A percentile compares a stretch with the other conserved stretches of the same genome.
These are phyloP conservation scores for Epinephelus malabaricus DNA, from an alignment of 2,797 vertebrate species.

Conservation along the genomic window DNA sequence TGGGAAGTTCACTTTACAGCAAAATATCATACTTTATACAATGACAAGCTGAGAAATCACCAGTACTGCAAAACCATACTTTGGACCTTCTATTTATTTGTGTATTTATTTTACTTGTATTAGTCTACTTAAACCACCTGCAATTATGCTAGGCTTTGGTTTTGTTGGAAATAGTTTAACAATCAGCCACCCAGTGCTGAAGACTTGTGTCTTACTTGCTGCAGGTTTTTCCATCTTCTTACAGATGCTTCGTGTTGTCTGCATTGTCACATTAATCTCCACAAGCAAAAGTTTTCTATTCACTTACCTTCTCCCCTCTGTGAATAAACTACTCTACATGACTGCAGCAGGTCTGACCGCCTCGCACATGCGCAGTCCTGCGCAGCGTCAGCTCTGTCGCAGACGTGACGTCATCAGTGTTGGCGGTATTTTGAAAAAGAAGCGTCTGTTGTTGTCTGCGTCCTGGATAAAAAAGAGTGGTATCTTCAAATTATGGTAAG, in stretches of 20 bases:
- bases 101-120: neutral
- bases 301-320: neutral
- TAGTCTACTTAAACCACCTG: neutral
- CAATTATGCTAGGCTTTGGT: neutral
- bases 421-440: slow-evolving; percentile 83
- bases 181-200: neutral
- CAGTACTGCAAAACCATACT: neutral
- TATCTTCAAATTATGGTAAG: slow-evolving; percentile 68
- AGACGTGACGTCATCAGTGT: slow-evolving; percentile 59
- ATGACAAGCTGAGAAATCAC: neutral
- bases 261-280: neutral
- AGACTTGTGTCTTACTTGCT: neutral
- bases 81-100: neutral
- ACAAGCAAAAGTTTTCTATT: neutral
- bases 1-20: too few species aligned
- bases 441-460: neutral
- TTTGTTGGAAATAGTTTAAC: neutral
- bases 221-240: neutral
- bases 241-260: neutral
- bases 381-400: slow-evolving; percentile 55
- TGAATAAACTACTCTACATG: neutral
- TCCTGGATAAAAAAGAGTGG: neutral
- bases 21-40: neutral
- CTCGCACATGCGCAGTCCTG: slow-evolving; percentile 12
- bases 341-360: neutral